These are phyloP conservation scores for Oxyura jamaicensis DNA, from an alignment of 2,113 vertebrate genomes.

Conservation along the genomic window DNA sequence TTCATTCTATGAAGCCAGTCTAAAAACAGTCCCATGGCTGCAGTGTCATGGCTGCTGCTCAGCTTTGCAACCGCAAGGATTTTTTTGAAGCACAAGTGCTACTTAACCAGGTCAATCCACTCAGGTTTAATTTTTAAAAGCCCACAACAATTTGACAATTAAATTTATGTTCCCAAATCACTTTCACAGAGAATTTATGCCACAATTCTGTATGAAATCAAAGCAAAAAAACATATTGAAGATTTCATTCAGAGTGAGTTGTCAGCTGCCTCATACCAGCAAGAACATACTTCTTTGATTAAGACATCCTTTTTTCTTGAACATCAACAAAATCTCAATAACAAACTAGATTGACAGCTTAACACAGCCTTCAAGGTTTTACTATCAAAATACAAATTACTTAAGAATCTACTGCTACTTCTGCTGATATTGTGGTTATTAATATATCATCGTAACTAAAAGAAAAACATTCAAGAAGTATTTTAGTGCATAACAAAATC, in stretches of 20 bases:
- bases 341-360: constrained; percentile 35
- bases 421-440: constrained; percentile 30
- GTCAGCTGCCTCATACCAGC: neutral
- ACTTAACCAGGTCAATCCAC: neutral
- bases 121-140: neutral
- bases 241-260: constrained; percentile 25
- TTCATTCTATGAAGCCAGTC: neutral
- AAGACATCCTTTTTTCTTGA: constrained; percentile 28
- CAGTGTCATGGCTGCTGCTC: neutral
- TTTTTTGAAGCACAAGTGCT: neutral
- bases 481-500: constrained; percentile 26
- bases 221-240: constrained; percentile 28
- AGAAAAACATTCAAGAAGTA: constrained; percentile 6
- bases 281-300: constrained; percentile 56
- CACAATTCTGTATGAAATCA: neutral
- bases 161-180: neutral
- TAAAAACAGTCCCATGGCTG: neutral
- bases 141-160: neutral
- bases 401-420: constrained; percentile 33
- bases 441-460: constrained; percentile 28
- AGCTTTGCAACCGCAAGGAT: neutral
- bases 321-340: constrained; percentile 53
- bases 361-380: constrained; percentile 29
- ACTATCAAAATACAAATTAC: constrained; percentile 24
- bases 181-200: neutral